Evolutionary conservation across 2,113 vertebrate species (phyloP), one percentile per base, ranked within the genome.

Genomic region (Stomatorhinus ivindoensis): DNA sequence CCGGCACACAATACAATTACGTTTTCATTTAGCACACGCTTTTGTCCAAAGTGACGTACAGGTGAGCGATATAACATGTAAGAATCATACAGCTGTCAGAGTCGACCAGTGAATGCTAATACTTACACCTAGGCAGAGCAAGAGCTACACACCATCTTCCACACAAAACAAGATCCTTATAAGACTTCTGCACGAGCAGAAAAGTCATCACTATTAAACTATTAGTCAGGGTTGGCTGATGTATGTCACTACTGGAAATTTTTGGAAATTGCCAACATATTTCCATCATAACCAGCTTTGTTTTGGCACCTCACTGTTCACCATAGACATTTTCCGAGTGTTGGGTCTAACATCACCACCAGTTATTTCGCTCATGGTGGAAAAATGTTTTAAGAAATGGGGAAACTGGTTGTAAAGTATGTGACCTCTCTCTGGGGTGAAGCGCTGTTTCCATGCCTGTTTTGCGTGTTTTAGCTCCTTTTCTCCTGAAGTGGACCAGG

Each of bases 171-270:
- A 65, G n/a, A 65, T 31, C 10, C 10, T 31, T 31, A 65, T 65
- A 65, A 27, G 8, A 27, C n/a, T 69, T 31, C 58, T n/a, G n/a
- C 15, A n/a, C 2, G 2, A 65, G 58, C 58, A 69, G 61, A 51
- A 0, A 91, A 55, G 93, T 42, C 19, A 47, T 47, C 4, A 3
- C 11, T 83, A 11, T n/a, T n/a, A 46, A 48, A 86, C n/a, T 2
- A 27, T n/a, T 27, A 47, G n/a, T 27, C 10, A 10, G 15, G 31
- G 53, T 21, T 80, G 35, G 15, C 73, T 80, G 73, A 15, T 80
- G 9, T n/a, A 80, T 80, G 73, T 39, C 6, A 1, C 13, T 17
- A 42, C 73, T 35, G 35, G 53, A 55, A 53, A 4, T 2, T 35
- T 86, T 53, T 86, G 27, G 27, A 53, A 87, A 53, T 19, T 53